Conservation (phyloP, 2,113 vertebrate species). For the Nothocercus julius region DNA sequence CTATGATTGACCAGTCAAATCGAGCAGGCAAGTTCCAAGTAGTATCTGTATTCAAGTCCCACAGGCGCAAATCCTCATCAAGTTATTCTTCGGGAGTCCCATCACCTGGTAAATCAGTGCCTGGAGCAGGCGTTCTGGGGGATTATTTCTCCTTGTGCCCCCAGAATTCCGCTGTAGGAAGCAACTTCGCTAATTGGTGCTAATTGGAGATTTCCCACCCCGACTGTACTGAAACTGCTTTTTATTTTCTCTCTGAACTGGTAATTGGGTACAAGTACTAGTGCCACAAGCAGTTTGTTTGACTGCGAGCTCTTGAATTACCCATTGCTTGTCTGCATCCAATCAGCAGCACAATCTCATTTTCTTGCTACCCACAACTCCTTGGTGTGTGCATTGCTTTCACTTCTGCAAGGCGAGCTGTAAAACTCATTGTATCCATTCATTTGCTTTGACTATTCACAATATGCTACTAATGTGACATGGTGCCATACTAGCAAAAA, state of each 20-base stretch:
- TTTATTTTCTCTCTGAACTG: slow-evolving; percentile 89
- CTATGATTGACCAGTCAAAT: slow-evolving; percentile 99
- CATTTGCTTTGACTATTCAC: slow-evolving; percentile 81
- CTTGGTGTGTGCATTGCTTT: slow-evolving; percentile 75
- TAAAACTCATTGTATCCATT: slow-evolving; percentile 79
- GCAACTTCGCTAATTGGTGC: slow-evolving; percentile 91
- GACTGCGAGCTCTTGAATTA: slow-evolving; percentile 81
- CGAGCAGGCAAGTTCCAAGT: slow-evolving; percentile 95
- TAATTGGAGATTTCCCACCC: slow-evolving; percentile 97
- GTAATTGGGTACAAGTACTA: slow-evolving; percentile 93
- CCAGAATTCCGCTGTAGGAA: slow-evolving; percentile 84
- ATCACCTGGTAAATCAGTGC: slow-evolving; percentile 80
- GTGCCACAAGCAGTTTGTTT: slow-evolving; percentile 84
- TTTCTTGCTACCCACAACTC: slow-evolving; percentile 78
- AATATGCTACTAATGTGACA: slow-evolving; percentile 67
- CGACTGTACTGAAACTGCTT: slow-evolving; percentile 88
- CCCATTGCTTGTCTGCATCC: slow-evolving; percentile 79
- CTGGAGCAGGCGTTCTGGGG: slow-evolving; percentile 80
- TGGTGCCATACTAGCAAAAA: slow-evolving; percentile 69
- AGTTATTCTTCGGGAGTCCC: slow-evolving; percentile 76
- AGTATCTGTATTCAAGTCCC: slow-evolving; percentile 73
- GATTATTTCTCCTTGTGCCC: slow-evolving; percentile 74
- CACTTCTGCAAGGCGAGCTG: slow-evolving; percentile 69
- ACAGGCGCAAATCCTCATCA: slow-evolving; percentile 77
- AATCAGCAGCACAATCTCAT: slow-evolving; percentile 78